Evolutionary conservation across 2,113 vertebrate genomes (phyloP).

Genomic region (Trematomus loennbergii): DNA sequence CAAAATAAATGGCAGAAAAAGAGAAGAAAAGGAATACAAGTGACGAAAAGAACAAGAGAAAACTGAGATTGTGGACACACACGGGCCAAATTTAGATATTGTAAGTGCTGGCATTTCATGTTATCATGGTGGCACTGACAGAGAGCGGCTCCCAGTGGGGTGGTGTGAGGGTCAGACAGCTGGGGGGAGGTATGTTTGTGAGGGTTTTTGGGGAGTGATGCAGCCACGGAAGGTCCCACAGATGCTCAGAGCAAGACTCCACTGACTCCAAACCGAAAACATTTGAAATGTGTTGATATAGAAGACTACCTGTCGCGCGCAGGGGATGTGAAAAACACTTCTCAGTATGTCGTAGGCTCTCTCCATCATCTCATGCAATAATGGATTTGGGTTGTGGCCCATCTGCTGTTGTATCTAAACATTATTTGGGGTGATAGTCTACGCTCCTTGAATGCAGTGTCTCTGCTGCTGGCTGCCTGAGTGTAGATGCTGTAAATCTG

Average conservation of each 20-base stretch:
- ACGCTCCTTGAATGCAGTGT: conserved; percentile 47
- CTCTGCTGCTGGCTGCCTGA: conserved; percentile 45
- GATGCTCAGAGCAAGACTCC: conserved; percentile 8
- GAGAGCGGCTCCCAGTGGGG: conserved; percentile 39
- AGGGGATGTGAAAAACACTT: conserved; percentile 45
- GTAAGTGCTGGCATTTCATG: conserved; percentile 56
- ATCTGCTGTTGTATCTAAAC: conserved; percentile 73
- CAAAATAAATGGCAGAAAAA: background rate
- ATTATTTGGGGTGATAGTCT: conserved; percentile 61
- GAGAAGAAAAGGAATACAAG: background rate
- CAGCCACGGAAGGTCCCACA: conserved; percentile 3
- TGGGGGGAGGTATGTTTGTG: background rate
- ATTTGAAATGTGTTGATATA: conserved; percentile 25
- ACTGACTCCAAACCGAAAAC: conserved; percentile 34
- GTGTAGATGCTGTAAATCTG: conserved; percentile 75
- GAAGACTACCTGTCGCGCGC: conserved; percentile 37
- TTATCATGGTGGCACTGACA: conserved; percentile 39
- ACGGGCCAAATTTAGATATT: background rate
- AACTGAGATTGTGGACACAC: background rate
- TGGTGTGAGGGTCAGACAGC: conserved; percentile 36
- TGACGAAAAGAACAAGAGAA: conserved; percentile 3
- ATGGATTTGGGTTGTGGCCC: conserved; percentile 60
- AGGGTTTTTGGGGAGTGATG: conserved; percentile 5
- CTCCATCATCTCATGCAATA: conserved; percentile 55
- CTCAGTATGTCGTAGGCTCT: conserved; percentile 30